Percentiles rank a stretch among this genome's conserved stretches.
Conservation (phyloP, 2,113 vertebrate genomes). For the Etheostoma cragini region DNA sequence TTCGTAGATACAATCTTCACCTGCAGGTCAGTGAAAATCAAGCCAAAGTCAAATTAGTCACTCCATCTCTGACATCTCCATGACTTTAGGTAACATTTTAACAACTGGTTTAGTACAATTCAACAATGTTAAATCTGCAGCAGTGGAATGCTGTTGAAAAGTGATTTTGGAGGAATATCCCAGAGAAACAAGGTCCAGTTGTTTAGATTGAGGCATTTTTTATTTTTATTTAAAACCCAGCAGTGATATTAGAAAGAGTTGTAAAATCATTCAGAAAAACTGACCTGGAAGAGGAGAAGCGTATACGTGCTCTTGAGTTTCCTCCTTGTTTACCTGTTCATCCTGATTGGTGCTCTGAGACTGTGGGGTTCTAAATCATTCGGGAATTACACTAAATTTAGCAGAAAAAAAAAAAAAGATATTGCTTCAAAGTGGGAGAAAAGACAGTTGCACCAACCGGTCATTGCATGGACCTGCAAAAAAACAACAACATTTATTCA, state of each 20-base stretch:
- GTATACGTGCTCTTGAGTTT: neutral
- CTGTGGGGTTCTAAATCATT: neutral
- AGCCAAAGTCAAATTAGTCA: neutral
- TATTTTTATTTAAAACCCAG: neutral
- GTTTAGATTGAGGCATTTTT: neutral
- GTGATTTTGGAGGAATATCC: neutral
- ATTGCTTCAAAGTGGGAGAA: neutral
- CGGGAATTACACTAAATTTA: neutral
- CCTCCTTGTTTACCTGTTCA: neutral
- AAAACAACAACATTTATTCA: neutral
- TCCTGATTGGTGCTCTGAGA: conserved; percentile 13
- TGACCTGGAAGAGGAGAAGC: neutral
- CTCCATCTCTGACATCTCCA: neutral
- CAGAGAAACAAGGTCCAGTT: neutral
- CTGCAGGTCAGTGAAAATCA: neutral
- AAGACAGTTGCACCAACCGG: neutral
- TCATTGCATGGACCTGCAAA: neutral
- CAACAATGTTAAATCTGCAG: neutral
- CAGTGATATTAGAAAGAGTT: neutral
- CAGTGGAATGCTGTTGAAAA: neutral
- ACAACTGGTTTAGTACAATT: neutral
- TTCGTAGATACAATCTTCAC: neutral
- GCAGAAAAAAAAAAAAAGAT: neutral
- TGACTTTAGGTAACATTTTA: neutral
- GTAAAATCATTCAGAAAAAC: neutral